Percentiles rank a stretch among this genome's conserved stretches.
Conservation (phyloP, 2,797 vertebrate genomes). For the Sandelia bainsii region DNA sequence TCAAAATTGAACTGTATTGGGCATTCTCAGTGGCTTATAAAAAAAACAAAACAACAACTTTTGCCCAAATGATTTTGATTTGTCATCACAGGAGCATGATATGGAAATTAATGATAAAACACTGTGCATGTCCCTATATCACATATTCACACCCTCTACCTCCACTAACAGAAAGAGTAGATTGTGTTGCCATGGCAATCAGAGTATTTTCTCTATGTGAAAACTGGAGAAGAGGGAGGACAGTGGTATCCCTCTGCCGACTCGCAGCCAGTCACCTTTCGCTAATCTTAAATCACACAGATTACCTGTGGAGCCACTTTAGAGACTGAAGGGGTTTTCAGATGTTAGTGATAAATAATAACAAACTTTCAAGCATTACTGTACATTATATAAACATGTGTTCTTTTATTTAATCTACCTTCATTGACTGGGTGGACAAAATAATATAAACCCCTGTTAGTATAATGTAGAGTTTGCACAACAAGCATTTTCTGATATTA, state of each 20-base stretch:
- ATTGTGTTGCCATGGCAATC: constrained; percentile 82
- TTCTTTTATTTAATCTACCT: background rate
- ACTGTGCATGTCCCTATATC: constrained; percentile 9
- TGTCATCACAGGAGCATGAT: constrained; percentile 15
- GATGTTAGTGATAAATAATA: background rate
- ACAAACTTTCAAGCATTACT: background rate
- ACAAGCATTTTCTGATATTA: background rate
- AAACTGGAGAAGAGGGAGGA: constrained; percentile 48
- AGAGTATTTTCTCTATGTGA: constrained; percentile 55
- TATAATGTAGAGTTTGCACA: constrained; percentile 16
- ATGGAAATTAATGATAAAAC: constrained; percentile 14
- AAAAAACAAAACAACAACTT: background rate
- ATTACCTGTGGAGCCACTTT: constrained; percentile 49
- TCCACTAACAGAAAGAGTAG: constrained; percentile 53
- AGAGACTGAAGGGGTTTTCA: constrained; percentile 1
- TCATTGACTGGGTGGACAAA: background rate
- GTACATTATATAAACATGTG: background rate
- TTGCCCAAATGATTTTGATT: constrained; percentile 4
- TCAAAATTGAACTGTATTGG: background rate
- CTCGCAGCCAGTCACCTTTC: constrained; percentile 42
- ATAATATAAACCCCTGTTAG: too few relatives aligned
- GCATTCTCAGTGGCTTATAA: background rate
- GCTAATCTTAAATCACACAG: constrained; percentile 35
- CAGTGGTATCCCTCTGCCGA: constrained; percentile 53
- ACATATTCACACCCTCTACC: constrained; percentile 40